phyloP scores from a whole-genome alignment of 1,140 invertebrate species.

The Pogonognathellus flavescens region DNA sequence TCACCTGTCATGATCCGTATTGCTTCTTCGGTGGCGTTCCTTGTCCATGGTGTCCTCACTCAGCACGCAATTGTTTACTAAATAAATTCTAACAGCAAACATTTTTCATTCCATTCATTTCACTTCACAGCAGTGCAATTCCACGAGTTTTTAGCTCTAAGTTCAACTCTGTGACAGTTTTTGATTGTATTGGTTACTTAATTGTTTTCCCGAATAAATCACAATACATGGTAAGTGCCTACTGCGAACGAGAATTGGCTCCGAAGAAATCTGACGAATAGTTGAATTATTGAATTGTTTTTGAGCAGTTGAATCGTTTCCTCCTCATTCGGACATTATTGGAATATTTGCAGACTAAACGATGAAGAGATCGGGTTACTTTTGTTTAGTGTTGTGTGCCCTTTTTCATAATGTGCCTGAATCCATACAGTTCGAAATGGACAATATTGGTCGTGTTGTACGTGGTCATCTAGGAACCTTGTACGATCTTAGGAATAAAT shows the following conservation, averaged over 20 bases:
- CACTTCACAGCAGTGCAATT: neutral
- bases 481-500: constrained; percentile 63
- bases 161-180: no score
- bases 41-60: constrained; percentile 1
- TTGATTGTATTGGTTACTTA: no score
- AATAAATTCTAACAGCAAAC: neutral
- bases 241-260: no score
- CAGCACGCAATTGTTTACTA: neutral
- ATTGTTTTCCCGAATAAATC: no score
- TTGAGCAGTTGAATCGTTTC: no score
- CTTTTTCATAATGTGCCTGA: constrained; percentile 23
- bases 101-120: neutral
- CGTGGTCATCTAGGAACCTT: constrained; percentile 59
- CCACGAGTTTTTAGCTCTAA: no score
- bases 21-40: constrained; percentile 35
- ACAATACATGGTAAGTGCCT: no score
- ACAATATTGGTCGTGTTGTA: constrained; percentile 55
- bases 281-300: no score
- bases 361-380: constrained; percentile 24
- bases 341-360: neutral
- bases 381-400: constrained; percentile 18
- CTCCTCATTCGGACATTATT: no score
- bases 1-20: constrained; percentile 30
- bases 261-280: no score
- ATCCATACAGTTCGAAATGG: constrained; percentile 50